Evolutionary conservation across 1,140 invertebrate species (phyloP), one percentile per base, ranked within the genome.

Genomic region (Sogatella furcifera): DNA sequence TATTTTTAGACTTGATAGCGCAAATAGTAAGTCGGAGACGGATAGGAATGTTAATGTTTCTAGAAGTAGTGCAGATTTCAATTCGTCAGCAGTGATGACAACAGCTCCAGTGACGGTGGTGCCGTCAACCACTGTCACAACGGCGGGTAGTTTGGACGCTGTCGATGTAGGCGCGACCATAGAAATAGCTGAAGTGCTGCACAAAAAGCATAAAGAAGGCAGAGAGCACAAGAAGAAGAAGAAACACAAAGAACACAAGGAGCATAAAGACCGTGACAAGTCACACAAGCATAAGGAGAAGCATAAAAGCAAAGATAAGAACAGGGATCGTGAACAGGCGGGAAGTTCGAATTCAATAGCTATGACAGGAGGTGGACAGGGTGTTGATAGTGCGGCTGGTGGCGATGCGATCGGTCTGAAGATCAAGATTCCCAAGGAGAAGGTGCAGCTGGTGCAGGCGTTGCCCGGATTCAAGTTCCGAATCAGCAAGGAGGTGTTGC

Each of bases 361-460:
- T 13, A 86, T 81, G 22, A 84, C 86, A 53, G 78, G 69, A 82
- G 1, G 74, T 74, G n/a, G 62, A 75, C 5, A 69, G 69, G 52
- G 64, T 67, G 14, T 43, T 57, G 49, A 43, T 56, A 52, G 22
- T 44, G 57, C 19, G 58, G 60, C 71, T 66, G 52, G 57, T 64
- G 61, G 66, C 55, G 64, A 70, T 31, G 65, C 69, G 19, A n/a
- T n/a, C 59, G 64, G 76, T 6, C 66, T 83, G 11, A 84, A 84
- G 66, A 80, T 84, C 17, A 84, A 82, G 70, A 84, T 85, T 41
- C 77, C 81, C 0, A 83, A 82, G 65, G 81, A 84, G 60, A 70
- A 76, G 24, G 72, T 82, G 17, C 79, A 38, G 34, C 77, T 64
- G 74, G 70, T 43, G 72, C 74, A 53, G 67, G 46, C 46, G 6